Base-by-base conservation (phyloP, 2,797 vertebrate species). In the Nyctalus aviator region DNA sequence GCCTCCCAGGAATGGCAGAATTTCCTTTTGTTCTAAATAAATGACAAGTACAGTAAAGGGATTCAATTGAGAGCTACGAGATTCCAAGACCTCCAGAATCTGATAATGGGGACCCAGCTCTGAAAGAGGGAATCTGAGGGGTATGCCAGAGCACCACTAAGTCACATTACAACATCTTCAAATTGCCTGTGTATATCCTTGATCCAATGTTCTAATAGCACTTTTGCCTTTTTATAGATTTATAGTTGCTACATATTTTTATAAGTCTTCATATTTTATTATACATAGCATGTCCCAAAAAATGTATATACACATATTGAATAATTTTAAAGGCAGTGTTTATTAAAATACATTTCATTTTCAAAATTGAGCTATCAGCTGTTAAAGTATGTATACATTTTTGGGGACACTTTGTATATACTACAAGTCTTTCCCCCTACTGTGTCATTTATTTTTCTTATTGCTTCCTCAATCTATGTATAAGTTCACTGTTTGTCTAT, bases 1-100 rank as follows among this genome's bases (percentile, higher is more conserved):
- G 50, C 21, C 12, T 81, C 27, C 6, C 10, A 89, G 30, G 35
- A 91, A 87, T 35, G 20, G 50, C 48, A 89, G 25, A 59, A 41
- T 87, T 72, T 55, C 50, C 35, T 76, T 93, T 83, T 20, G 7
- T 66, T 84, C n/a, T 44, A 71, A 88, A 55, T 66, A 82, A 91
- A 75, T 41, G 44, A 18, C 12, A 55, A 3, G 32, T 92, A 75
- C 94, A 59, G 10, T 55, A 41, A 20, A 32, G 5, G 8, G 21
- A 50, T 35, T 90, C 68, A 62, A 3, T 1, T 69, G 35, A 82
- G 37, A 77, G 46, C 50, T 35, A 55, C 1, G 12, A n/a, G 77
- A 4, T 2, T 0, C 59, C 9, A 2, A 71, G 57, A 79, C 25
- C 37, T 48, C 50, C 78, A 41, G 41, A 73, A n/a, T 25, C 30